Conservation (phyloP, 2,888 invertebrate species). For the Xylophagus ater region DNA sequence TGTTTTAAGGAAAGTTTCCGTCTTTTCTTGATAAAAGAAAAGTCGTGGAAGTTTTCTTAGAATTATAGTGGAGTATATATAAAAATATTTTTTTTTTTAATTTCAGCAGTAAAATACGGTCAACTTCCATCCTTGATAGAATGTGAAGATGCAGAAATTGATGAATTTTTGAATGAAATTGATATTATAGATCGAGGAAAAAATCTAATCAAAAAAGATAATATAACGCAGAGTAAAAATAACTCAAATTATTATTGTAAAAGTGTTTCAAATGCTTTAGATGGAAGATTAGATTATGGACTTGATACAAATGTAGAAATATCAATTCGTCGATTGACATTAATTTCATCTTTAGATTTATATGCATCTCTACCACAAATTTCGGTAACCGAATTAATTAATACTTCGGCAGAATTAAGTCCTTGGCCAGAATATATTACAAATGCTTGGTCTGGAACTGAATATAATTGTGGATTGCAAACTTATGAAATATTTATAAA, state of each 20-base stretch:
- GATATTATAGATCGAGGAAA: slow-evolving; percentile 51
- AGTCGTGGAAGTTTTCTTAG: too few species aligned
- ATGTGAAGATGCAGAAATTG: slow-evolving; percentile 72
- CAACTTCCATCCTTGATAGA: slow-evolving; percentile 60
- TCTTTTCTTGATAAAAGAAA: too few species aligned
- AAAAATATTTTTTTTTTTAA: slow-evolving; percentile 1
- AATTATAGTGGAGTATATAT: background rate
- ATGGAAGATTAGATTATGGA: slow-evolving; percentile 67
- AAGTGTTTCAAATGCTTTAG: slow-evolving; percentile 57
- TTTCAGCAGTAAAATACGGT: slow-evolving; percentile 31
- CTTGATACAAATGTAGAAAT: slow-evolving; percentile 70
- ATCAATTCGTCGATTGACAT: slow-evolving; percentile 55
- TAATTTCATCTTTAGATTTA: slow-evolving; percentile 44
- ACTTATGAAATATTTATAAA: slow-evolving; percentile 52
- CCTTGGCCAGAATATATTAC: slow-evolving; percentile 40
- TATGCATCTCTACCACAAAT: slow-evolving; percentile 37
- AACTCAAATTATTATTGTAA: slow-evolving; percentile 37
- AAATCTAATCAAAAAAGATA: slow-evolving; percentile 46
- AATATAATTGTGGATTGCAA: slow-evolving; percentile 39
- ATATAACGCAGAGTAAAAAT: slow-evolving; percentile 32
- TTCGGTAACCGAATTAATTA: slow-evolving; percentile 32
- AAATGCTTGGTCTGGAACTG: slow-evolving; percentile 43
- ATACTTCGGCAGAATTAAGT: slow-evolving; percentile 31
- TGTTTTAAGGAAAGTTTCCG: too few species aligned
- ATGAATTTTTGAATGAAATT: slow-evolving; percentile 62